Conservation (phyloP, 35 echinoderm and acorn worm genomes). For the Apostichopus californicus region DNA sequence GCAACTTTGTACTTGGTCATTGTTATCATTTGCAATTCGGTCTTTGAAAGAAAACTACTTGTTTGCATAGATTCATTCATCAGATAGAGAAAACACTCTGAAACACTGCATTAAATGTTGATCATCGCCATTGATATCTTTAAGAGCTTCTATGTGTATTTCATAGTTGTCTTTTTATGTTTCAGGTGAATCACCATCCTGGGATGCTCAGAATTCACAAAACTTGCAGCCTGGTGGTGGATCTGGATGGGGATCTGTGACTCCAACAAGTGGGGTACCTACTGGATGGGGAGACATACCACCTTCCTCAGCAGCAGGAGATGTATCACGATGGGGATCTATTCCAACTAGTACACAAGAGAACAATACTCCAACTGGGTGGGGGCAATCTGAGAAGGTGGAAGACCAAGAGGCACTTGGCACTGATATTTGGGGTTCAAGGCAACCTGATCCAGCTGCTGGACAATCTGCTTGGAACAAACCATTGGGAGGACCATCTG, state of each 20-base stretch:
- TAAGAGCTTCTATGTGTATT: no score
- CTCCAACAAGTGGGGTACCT: slow-evolving; percentile 41
- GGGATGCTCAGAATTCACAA: slow-evolving; percentile 37
- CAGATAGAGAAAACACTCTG: no score
- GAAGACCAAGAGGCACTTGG: slow-evolving; percentile 52
- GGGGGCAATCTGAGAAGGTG: slow-evolving; percentile 38
- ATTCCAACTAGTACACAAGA: slow-evolving; percentile 20
- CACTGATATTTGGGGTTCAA: slow-evolving; percentile 51
- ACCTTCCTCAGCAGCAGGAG: slow-evolving; percentile 8
- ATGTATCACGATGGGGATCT: slow-evolving; percentile 28
- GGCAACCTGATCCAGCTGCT: not conserved
- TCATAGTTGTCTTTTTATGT: no score
- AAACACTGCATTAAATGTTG: no score
- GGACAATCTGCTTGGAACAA: slow-evolving; percentile 48
- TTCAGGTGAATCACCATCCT: slow-evolving; percentile 23
- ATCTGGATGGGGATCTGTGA: slow-evolving; percentile 41
- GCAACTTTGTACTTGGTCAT: no score
- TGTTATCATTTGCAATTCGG: no score
- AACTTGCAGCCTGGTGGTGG: not conserved
- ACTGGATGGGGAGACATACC: slow-evolving; percentile 59
- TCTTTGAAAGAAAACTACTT: no score
- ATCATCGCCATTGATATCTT: no score
- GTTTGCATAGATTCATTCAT: no score
- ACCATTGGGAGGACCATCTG: slow-evolving; percentile 19
- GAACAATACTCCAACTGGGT: slow-evolving; percentile 13